Percentiles rank a stretch among this genome's conserved stretches.
Conservation (phyloP, 2,797 vertebrate genomes). For the Pseudochirops corinnae region DNA sequence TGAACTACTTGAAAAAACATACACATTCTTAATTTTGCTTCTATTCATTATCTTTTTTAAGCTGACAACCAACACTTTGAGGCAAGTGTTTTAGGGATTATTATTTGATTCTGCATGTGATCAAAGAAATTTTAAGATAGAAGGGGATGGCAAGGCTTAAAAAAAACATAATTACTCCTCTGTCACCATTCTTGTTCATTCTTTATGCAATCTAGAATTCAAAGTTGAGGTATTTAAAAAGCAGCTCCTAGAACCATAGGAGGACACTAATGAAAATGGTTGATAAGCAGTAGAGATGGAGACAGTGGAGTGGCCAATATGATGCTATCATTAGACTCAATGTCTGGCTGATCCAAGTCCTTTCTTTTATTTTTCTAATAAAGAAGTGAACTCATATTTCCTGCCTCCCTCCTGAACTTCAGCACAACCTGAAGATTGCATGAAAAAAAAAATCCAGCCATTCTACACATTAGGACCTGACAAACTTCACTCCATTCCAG, state of each 20-base stretch:
- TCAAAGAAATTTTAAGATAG: background rate
- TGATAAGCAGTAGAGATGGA: background rate
- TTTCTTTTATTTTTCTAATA: background rate
- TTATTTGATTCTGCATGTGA: background rate
- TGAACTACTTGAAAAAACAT: background rate
- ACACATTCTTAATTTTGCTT: background rate
- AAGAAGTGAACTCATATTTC: background rate
- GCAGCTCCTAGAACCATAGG: background rate
- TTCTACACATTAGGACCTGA: constrained; percentile 6
- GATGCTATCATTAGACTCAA: background rate
- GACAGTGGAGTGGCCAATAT: background rate
- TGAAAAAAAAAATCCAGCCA: constrained; percentile 24
- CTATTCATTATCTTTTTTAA: background rate
- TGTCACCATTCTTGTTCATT: background rate
- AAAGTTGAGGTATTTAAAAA: background rate
- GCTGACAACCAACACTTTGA: background rate
- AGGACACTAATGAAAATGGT: background rate
- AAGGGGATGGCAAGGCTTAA: background rate
- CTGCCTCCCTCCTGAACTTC: background rate
- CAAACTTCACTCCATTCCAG: constrained; percentile 10
- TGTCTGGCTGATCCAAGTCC: background rate
- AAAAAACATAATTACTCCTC: background rate
- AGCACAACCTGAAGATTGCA: constrained; percentile 27
- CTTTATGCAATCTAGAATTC: constrained; percentile 7
- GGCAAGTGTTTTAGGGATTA: background rate